These are phyloP conservation scores for Aethes cnicana DNA, from an alignment of 2,888 invertebrate genomes.

Conservation along the genomic window DNA sequence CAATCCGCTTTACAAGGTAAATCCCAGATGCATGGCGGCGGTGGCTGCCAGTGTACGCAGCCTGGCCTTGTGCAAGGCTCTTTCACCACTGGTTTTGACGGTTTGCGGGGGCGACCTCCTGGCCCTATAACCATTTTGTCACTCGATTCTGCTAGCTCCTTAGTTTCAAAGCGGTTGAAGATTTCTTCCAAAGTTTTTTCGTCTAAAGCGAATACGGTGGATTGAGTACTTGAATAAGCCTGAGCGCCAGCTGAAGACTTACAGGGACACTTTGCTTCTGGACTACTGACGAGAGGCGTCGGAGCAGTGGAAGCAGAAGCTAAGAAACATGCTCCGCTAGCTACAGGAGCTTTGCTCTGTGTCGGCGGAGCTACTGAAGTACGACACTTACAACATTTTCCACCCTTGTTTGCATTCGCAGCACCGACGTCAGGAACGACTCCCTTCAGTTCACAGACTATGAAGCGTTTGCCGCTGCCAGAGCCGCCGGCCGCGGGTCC, in stretches of 20 bases:
- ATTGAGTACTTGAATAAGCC: slow-evolving; percentile 34
- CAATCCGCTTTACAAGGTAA: slow-evolving; percentile 72
- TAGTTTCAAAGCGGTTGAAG: slow-evolving; percentile 51
- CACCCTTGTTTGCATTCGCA: slow-evolving; percentile 45
- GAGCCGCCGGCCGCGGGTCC: slow-evolving; percentile 42
- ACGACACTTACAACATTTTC: slow-evolving; percentile 71
- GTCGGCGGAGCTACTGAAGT: slow-evolving; percentile 35
- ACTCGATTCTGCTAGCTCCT: slow-evolving; percentile 42
- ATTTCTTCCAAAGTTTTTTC: slow-evolving; percentile 53
- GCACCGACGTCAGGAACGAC: slow-evolving; percentile 51
- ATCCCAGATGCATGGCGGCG: slow-evolving; percentile 70
- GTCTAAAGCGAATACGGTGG: slow-evolving; percentile 53
- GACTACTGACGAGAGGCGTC: slow-evolving; percentile 22
- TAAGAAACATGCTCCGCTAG: slow-evolving; percentile 35
- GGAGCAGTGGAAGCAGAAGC: slow-evolving; percentile 31
- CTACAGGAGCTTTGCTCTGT: slow-evolving; percentile 29
- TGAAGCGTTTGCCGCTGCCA: slow-evolving; percentile 65
- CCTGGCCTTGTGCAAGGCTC: slow-evolving; percentile 62
- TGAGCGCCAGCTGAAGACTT: slow-evolving; percentile 31
- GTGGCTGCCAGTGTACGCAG: slow-evolving; percentile 68
- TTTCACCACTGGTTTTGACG: slow-evolving; percentile 40
- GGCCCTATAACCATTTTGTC: slow-evolving; percentile 42
- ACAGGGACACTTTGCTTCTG: slow-evolving; percentile 41
- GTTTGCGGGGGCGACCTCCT: slow-evolving; percentile 47
- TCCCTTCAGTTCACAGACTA: slow-evolving; percentile 73